These are phyloP conservation scores for Ceratosolen fusciceps DNA, from an alignment of 1,140 invertebrate genomes.

Conservation along the genomic window DNA sequence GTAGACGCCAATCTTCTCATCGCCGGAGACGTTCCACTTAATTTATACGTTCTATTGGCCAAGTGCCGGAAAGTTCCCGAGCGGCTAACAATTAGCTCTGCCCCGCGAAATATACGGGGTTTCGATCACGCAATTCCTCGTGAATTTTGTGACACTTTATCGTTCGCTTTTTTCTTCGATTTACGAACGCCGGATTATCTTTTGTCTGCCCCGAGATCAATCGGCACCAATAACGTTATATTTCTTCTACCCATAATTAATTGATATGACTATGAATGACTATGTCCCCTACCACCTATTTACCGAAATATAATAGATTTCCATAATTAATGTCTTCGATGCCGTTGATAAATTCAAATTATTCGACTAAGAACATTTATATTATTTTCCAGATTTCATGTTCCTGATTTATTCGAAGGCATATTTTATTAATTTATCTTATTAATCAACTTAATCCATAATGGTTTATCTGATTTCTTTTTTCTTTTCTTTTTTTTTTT, in stretches of 20 bases:
- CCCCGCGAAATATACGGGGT: background rate
- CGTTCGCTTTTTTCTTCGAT: too few relatives aligned
- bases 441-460: background rate
- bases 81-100: constrained; percentile 29
- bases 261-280: too few relatives aligned
- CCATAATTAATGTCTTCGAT: background rate
- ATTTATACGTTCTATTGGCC: constrained; percentile 35
- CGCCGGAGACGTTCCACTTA: constrained; percentile 25
- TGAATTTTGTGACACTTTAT: constrained; percentile 6
- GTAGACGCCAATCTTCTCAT: too few relatives aligned
- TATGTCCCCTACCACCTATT: too few relatives aligned
- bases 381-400: background rate
- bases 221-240: background rate
- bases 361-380: background rate
- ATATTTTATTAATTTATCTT: background rate
- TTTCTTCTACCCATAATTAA: background rate
- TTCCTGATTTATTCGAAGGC: background rate
- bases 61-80: constrained; percentile 29
- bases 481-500: too few relatives aligned
- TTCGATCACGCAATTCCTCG: background rate
- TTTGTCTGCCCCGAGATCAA: background rate
- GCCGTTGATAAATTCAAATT: background rate
- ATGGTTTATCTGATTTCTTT: background rate
- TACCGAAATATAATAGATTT: background rate
- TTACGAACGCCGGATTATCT: background rate